These are phyloP conservation scores for Tolmerus cingulatus DNA, from an alignment of 2,888 invertebrate species.

Conservation along the genomic window DNA sequence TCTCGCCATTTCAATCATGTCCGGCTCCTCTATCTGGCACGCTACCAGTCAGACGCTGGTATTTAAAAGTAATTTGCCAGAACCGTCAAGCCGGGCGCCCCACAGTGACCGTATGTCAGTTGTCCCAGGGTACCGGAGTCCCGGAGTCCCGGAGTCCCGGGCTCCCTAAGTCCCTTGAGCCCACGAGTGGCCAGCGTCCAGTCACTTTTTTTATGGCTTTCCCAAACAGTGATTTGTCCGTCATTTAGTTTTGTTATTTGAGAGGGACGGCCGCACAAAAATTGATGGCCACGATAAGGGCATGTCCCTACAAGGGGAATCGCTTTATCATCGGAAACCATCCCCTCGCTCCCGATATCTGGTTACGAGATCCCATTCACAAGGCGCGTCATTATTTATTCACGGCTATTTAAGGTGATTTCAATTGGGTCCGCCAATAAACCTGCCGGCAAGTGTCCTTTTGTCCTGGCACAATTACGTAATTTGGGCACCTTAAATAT, in stretches of 20 bases:
- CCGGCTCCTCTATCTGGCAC: neutral
- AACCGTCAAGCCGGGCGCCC: neutral
- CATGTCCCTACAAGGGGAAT: neutral
- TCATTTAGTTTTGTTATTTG: slow-evolving; percentile 7
- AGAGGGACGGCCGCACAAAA: neutral
- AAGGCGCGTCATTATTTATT: neutral
- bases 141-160: too few relatives aligned
- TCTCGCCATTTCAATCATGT: neutral
- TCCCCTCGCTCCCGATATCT: neutral
- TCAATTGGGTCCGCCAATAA: neutral
- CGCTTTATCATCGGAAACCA: neutral
- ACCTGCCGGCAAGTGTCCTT: neutral
- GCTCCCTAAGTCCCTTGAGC: neutral
- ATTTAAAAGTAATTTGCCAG: neutral
- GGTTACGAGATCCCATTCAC: neutral
- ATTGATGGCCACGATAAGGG: slow-evolving; percentile 3
- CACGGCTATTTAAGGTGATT: neutral
- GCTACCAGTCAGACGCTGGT: neutral
- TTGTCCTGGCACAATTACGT: neutral
- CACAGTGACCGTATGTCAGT: neutral
- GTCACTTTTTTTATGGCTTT: neutral
- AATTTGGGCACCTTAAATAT: neutral
- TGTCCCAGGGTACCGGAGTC: neutral
- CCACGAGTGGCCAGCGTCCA: neutral
- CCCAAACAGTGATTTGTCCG: neutral